Conservation (phyloP, 2,797 vertebrate genomes). For the Parambassis ranga region DNA sequence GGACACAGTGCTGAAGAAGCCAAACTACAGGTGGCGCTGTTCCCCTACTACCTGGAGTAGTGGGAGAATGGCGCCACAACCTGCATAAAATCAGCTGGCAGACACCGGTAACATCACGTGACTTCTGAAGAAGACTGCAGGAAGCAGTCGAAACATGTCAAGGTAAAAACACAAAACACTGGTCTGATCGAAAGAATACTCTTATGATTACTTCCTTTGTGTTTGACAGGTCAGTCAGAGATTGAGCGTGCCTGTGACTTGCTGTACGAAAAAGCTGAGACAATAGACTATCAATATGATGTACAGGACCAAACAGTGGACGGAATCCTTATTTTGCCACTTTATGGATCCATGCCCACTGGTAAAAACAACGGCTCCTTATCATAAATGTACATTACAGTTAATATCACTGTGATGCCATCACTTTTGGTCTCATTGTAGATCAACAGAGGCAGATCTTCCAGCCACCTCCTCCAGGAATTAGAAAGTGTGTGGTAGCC, state of each 20-base stretch:
- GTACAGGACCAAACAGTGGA: conserved; percentile 87
- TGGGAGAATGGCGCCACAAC: too few species aligned
- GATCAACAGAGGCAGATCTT: conserved; percentile 97
- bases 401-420: neutral
- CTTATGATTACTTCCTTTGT: too few species aligned
- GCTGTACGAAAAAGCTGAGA: conserved; percentile 91
- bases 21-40: too few species aligned
- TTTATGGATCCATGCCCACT: conserved; percentile 97
- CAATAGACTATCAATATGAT: conserved; percentile 91
- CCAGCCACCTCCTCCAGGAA: conserved; percentile 87
- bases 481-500: conserved; percentile 95
- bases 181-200: too few species aligned
- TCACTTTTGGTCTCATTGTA: conserved; percentile 48
- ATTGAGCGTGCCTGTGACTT: conserved; percentile 94
- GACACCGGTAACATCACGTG: too few species aligned
- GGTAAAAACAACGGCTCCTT: conserved; percentile 78
- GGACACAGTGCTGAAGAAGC: too few species aligned
- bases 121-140: too few species aligned
- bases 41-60: too few species aligned
- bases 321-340: conserved; percentile 92
- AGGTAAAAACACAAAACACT: too few species aligned
- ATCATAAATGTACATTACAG: too few species aligned
- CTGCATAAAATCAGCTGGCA: too few species aligned
- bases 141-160: too few species aligned
- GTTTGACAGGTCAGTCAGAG: conserved; percentile 88